These are phyloP conservation scores for Coregonus clupeaformis DNA, from an alignment of 2,113 vertebrate species.

Conservation along the genomic window DNA sequence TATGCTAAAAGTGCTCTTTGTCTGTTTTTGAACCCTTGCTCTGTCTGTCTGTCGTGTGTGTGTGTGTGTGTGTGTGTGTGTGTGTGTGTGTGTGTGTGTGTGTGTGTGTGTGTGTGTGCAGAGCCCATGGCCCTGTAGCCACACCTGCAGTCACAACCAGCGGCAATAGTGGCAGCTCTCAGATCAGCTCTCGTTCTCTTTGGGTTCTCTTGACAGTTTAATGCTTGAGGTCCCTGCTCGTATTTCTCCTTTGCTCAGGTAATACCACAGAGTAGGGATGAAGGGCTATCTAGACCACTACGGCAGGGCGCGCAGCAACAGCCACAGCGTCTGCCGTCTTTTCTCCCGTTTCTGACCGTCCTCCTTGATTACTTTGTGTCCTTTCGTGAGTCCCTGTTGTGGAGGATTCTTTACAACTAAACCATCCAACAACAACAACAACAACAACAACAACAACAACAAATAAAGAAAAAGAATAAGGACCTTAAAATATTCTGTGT, in stretches of 20 bases:
- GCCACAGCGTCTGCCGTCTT: neutral
- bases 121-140: conserved; percentile 11
- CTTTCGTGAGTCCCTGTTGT: neutral
- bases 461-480: conserved; percentile 5
- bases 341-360: neutral
- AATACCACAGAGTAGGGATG: no score
- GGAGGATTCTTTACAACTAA: conserved; percentile 21
- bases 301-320: neutral
- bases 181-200: conserved; percentile 13
- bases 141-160: conserved; percentile 24
- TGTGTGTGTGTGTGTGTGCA: no score
- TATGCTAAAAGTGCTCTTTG: conserved; percentile 58
- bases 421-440: conserved; percentile 9
- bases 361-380: neutral
- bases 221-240: neutral
- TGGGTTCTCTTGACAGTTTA: neutral
- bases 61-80: no score
- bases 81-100: no score
- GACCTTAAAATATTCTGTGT: conserved; percentile 2
- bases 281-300: neutral
- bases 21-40: conserved; percentile 3
- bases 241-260: no score
- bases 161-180: neutral
- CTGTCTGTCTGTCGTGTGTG: no score
- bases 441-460: no score